Evolutionary conservation across 2,888 invertebrate genomes (phyloP), one percentile per base, ranked within the genome.

Genomic region (Diarsia dahlii): DNA sequence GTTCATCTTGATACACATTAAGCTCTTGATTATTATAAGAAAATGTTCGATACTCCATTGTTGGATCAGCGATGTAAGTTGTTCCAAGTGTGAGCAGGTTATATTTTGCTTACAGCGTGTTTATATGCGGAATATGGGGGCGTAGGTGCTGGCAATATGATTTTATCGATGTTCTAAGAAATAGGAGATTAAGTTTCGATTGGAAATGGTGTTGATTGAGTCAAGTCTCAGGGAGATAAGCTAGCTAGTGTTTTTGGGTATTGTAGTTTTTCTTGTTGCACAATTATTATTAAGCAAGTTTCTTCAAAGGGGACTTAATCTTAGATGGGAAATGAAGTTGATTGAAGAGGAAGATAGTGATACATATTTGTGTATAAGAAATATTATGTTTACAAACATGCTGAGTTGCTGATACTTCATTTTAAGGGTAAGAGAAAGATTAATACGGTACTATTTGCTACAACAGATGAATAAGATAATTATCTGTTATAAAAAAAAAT

Each of bases 11-110:
- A 20, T 58, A 0, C 15, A 18, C 0, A 18, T n/a, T n/a, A n/a
- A n/a, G n/a, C 91, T 90, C 93, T 94, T 94, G 93, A 95, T 94
- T 94, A 94, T 92, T n/a, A 93, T 93, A 93, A 93, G 94, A 94
- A 94, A 94, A 90, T 91, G 92, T 92, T 93, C 92, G 93, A 93
- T 93, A 91, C 92, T 91, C 91, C 84, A 91, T 91, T 92, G 92
- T 92, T 84, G 79, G 87, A 85, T 87, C 89, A 91, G 91, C 91
- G 92, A 91, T 90, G 91, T 91, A 89, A 92, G 91, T 92, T 91
- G 91, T 91, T 91, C 90, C 90, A 88, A 93, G 93, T 89, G 89
- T 78, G 76, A 54, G 76, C 50, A 76, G 76, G 80, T 84, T 85
- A 82, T 85, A 74, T 87, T 85, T 56, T 71, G 50, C 76, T 81